Conservation (phyloP, 2,113 vertebrate species). For the Notothenia coriiceps region DNA sequence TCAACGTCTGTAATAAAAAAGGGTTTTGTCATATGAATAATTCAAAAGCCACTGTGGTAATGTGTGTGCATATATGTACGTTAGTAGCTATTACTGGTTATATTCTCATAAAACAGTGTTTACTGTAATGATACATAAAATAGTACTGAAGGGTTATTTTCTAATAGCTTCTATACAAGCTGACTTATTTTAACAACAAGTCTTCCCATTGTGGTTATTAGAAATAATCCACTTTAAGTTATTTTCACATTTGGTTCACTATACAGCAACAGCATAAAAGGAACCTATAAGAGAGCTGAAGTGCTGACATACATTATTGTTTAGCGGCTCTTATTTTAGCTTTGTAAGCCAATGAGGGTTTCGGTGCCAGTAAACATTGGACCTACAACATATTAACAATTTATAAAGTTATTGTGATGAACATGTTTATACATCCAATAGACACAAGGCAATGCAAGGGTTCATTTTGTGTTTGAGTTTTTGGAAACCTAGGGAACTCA, state of each 20-base stretch:
- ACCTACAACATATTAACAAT: background rate
- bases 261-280: background rate
- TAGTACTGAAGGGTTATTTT: no score
- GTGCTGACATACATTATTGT: background rate
- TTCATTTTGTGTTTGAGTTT: background rate
- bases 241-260: no score
- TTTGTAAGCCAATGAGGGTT: background rate
- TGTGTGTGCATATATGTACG: background rate
- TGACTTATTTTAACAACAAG: no score
- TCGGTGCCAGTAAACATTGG: background rate
- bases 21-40: constrained; percentile 1
- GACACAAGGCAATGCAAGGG: background rate
- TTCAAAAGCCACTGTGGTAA: constrained; percentile 5
- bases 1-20: constrained; percentile 16
- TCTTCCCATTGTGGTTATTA: no score
- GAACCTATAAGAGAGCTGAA: background rate
- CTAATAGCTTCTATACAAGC: no score
- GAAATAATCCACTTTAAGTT: no score
- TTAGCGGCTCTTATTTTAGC: background rate
- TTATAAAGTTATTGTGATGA: background rate
- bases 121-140: no score
- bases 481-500: no score
- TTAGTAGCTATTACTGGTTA: background rate
- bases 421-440: background rate
- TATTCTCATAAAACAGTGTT: no score